Base-by-base conservation (phyloP, 2,888 invertebrate genomes). In the Alentia gelatinosa region DNA sequence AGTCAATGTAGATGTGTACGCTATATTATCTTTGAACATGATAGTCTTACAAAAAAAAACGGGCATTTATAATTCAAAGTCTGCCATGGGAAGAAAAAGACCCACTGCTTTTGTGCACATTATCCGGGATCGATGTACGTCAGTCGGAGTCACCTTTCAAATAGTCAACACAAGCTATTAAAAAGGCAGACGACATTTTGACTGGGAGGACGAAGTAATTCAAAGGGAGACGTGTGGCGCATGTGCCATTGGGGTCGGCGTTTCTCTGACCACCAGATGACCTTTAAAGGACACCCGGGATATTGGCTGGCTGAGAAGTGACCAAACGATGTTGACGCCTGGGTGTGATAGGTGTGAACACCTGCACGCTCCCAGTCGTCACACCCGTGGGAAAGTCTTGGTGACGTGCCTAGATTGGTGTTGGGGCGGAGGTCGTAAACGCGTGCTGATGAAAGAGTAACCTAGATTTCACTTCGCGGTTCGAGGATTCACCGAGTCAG, bases 181-280 rank as follows among this genome's bases (percentile, higher is more conserved):
- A 56, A 56, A 56, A n/a, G 56, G 68, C 68, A 68, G 68, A 68
- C 68, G 68, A 30, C 68, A 68, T 68, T 68, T 68, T 19, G 30
- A 68, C 68, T 12, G 26, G 19, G n/a, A 68, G 30, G 68, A 0
- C 68, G n/a, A 56, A 56, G 56, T 56, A n/a, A n/a, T 12, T 19
- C 56, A 56, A 56, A n/a, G 56, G 56, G 23, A n/a, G 68, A 26
- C 23, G 30, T 15, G 68, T 30, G n/a, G 68, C n/a, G n/a, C n/a
- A 30, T 12, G 68, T 30, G 30, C 68, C 68, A 26, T 68, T 12
- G 68, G 68, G 68, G 26, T 30, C 26, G 1, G 33, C 68, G 68
- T 68, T 26, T 26, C 26, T 30, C n/a, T 68, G 68, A 68, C 68
- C 68, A 12, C 26, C n/a, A 30, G 68, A 30, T 68, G 68, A 68